Conservation (phyloP, 2,797 vertebrate species). For the Furcifer pardalis region DNA sequence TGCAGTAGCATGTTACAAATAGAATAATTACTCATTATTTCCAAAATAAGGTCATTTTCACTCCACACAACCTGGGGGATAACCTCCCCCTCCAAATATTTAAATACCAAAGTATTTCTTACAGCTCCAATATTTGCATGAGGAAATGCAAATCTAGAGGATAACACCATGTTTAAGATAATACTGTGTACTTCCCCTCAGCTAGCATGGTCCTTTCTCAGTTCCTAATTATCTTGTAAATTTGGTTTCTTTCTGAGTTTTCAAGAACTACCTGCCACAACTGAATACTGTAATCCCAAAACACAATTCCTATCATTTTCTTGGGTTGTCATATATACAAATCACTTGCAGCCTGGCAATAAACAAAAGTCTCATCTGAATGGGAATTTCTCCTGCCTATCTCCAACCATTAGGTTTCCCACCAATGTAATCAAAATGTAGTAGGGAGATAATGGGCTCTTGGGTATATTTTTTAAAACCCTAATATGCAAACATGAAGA, state of each 20-base stretch:
- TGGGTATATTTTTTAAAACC: no score
- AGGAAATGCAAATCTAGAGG: background rate
- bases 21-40: background rate
- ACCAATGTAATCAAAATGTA: background rate
- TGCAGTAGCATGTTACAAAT: no score
- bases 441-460: background rate
- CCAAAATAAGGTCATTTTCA: background rate
- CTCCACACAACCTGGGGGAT: background rate
- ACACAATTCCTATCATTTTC: background rate
- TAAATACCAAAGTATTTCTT: background rate
- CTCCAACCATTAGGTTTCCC: background rate
- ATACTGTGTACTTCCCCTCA: background rate
- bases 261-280: background rate
- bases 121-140: background rate
- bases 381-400: background rate
- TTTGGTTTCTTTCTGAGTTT: constrained; percentile 20
- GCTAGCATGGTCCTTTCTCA: background rate
- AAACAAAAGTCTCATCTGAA: background rate
- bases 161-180: background rate
- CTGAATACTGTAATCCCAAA: background rate
- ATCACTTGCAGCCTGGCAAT: background rate
- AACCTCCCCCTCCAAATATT: background rate
- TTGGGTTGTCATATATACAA: background rate
- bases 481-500: background rate
- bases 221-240: background rate